These are phyloP conservation scores for Coranthus polyacanthus DNA, from an alignment of 2,797 vertebrate species.

Conservation along the genomic window DNA sequence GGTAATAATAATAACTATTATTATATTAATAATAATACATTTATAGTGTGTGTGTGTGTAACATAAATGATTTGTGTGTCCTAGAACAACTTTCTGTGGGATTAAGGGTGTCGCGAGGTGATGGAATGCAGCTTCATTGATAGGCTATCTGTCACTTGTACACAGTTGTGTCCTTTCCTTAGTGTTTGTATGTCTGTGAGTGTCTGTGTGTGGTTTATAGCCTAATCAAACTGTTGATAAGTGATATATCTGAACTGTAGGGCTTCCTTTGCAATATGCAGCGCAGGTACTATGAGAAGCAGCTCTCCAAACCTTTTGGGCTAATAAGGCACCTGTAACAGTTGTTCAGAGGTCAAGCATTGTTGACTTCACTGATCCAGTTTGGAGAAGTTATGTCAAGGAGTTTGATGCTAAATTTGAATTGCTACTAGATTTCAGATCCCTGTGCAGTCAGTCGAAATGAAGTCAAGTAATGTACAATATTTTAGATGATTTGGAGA, in stretches of 20 bases:
- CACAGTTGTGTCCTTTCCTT: slow-evolving; percentile 77
- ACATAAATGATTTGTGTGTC: slow-evolving; percentile 79
- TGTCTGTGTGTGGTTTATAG: slow-evolving; percentile 77
- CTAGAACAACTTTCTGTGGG: slow-evolving; percentile 77
- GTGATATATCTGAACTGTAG: slow-evolving; percentile 86
- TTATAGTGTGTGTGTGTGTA: slow-evolving; percentile 74
- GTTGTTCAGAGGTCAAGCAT: slow-evolving; percentile 57
- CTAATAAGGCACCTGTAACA: slow-evolving; percentile 63
- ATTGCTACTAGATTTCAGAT: slow-evolving; percentile 57
- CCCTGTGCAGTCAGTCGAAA: slow-evolving; percentile 46
- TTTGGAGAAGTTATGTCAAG: slow-evolving; percentile 43
- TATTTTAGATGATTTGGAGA: slow-evolving; percentile 20
- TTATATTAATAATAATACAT: slow-evolving; percentile 74
- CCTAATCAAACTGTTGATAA: slow-evolving; percentile 83
- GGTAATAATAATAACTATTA: slow-evolving; percentile 69
- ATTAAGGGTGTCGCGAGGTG: slow-evolving; percentile 72
- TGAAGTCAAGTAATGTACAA: slow-evolving; percentile 43
- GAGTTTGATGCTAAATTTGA: slow-evolving; percentile 48
- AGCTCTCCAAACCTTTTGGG: slow-evolving; percentile 76
- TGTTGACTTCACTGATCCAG: slow-evolving; percentile 35
- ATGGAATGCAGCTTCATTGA: slow-evolving; percentile 83
- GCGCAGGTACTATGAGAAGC: slow-evolving; percentile 84
- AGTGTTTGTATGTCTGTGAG: slow-evolving; percentile 79
- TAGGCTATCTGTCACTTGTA: slow-evolving; percentile 77
- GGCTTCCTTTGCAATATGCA: slow-evolving; percentile 90